Evolutionary conservation across 2,113 vertebrate genomes (phyloP), one percentile per base, ranked within the genome.

Genomic region (Esox niger): DNA sequence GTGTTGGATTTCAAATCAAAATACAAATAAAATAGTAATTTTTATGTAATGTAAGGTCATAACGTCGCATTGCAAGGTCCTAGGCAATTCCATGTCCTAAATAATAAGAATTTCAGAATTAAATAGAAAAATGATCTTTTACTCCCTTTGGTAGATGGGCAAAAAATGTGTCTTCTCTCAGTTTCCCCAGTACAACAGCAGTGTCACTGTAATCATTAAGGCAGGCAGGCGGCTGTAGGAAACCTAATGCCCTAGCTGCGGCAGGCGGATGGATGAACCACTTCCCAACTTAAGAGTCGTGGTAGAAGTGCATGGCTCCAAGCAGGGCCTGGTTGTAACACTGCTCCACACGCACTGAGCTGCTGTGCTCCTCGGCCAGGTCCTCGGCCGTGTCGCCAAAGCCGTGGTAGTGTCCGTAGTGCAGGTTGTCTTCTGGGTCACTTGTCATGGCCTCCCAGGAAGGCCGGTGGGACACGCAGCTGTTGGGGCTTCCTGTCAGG

Each of bases 341-440:
- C 70, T 88, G 88, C 65, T 92, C 93, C 0, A 87, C 89, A 68
- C 80, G 91, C 33, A 92, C 73, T 17, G 89, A 88, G 70, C 75
- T 82, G 74, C 84, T 86, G 86, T 91, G 91, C 82, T 95, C 92
- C 83, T 95, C 94, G 0, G 93, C 91, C 82, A 98, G 91, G 81
- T 95, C 95, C 76, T 99, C 97, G 0, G 97, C 97, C 0, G 97
- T 98, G 88, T 99, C 97, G 49, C 97, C 97, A 13, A 97, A 98
- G 26, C 97, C 97, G 2, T 99, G 97, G 58, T 94, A 96, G 83
- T 98, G 93, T 75, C 97, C 95, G 32, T 96, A 99, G 49, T 90
- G 93, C 87, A 98, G 85, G 30, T 83, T 90, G 26, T 95, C 95
- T 2, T 83, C 88, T 0, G 75, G 62, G 63, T 93, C 95, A 0